Evolutionary conservation across 2,888 invertebrate genomes (phyloP), one percentile per base, ranked within the genome.

Genomic region (Melanotus villosus): DNA sequence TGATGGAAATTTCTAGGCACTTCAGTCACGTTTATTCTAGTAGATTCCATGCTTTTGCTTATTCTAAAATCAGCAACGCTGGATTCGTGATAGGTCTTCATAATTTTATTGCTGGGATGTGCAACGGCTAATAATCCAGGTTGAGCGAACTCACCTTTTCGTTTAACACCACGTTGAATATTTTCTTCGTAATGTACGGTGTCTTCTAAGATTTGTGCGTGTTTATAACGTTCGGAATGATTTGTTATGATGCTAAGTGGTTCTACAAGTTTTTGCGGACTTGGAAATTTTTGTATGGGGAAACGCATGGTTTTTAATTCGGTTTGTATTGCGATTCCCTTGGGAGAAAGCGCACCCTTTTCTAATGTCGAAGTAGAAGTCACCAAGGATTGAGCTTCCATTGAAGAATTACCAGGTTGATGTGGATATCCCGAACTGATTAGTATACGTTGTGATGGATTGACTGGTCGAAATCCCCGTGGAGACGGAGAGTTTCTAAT

Each of bases 171-270:
- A 19, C 77, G 77, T 14, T 74, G 74, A 1, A 73, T 18, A 71
- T 84, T 84, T 72, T 84, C 84, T 67, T 83, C 83, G 38, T 77
- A 80, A 69, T 77, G 68, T 2, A 76, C 73, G 0, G 81, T 80
- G n/a, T 84, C 84, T 18, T 80, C 80, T 43, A 79, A 76, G 36
- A 79, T 76, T 57, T 83, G 83, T 0, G 84, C 84, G 68, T 81
- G 82, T 63, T 80, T 81, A 69, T 77, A 83, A 2, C 84, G 73
- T 67, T 84, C 84, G 0, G 76, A 77, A 57, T 82, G 82, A 72
- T 84, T 84, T 6, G 84, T 84, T 45, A 84, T 84, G 18, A 84
- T 79, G 64, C 82, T 83, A 4, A 84, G 71, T 0, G 84, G 83
- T 74, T 84, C 84, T 0, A 70, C 73, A 12, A 75, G 10, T 71